Conservation (phyloP, 2,113 vertebrate species). For the Ammodramus savannarum region DNA sequence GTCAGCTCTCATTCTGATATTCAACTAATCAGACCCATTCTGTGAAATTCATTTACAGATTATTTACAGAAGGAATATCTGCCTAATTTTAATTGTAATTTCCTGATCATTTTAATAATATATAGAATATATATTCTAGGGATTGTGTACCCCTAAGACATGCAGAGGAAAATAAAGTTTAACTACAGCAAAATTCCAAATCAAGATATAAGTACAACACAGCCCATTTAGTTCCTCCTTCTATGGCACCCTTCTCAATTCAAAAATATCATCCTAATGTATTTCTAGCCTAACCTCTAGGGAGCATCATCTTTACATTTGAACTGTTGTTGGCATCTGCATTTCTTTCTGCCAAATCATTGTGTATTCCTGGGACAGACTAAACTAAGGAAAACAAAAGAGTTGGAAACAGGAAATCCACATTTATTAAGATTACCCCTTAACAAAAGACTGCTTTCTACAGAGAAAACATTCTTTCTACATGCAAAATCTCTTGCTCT, state of each 20-base stretch:
- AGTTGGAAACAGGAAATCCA: background rate
- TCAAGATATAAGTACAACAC: background rate
- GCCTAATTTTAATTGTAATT: background rate
- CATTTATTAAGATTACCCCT: background rate
- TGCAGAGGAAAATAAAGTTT: background rate
- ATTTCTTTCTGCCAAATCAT: background rate
- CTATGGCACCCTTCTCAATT: background rate
- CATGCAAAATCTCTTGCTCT: background rate
- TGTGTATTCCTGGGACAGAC: background rate
- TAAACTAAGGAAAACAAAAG: background rate
- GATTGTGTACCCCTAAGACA: background rate
- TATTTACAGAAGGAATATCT: background rate
- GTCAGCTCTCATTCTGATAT: background rate
- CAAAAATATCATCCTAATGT: background rate
- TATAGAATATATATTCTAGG: background rate
- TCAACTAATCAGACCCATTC: background rate
- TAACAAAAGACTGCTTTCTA: background rate
- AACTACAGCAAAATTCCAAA: background rate
- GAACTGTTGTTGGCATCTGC: background rate
- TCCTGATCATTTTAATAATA: background rate
- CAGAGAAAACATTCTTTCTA: background rate
- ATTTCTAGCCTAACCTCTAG: background rate
- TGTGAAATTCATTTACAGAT: background rate
- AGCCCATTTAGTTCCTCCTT: background rate
- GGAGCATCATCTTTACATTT: background rate